A percentile compares a stretch with the other conserved stretches of the same genome.
Evolutionary conservation across 30 jellyfish, hydroid and myxozoan genomes (phyloP).

Genomic region (Cassiopea xamachana): DNA sequence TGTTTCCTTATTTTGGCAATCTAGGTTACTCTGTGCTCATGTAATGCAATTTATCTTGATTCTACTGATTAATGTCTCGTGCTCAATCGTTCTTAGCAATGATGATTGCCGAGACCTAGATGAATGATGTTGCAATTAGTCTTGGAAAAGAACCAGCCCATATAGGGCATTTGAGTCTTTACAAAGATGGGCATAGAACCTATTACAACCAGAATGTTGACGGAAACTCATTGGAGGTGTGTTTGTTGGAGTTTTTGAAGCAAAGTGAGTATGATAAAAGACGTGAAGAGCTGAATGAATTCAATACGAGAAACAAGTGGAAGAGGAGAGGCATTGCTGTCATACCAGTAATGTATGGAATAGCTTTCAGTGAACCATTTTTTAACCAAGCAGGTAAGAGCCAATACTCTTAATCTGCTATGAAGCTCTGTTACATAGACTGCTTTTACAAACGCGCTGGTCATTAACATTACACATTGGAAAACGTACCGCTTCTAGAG

Average conservation of each 20-base stretch:
- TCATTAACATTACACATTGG: background rate
- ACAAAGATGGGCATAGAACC: constrained; percentile 13
- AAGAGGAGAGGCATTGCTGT: constrained; percentile 45
- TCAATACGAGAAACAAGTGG: constrained; percentile 35
- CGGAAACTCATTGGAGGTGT: constrained; percentile 1
- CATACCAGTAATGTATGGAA: constrained; percentile 32
- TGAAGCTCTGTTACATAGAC: too few relatives aligned
- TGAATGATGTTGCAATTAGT: constrained; percentile 28
- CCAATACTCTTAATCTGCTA: too few relatives aligned
- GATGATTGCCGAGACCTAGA: constrained; percentile 40
- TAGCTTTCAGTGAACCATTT: background rate
- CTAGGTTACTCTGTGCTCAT: too few relatives aligned
- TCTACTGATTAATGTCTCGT: background rate
- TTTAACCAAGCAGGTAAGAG: constrained; percentile 54
- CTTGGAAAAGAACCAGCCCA: constrained; percentile 51
- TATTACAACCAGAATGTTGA: constrained; percentile 31
- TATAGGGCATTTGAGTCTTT: constrained; percentile 8
- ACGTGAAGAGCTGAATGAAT: constrained; percentile 23
- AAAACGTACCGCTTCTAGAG: background rate
- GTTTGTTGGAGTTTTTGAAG: constrained; percentile 40
- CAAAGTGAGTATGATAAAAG: constrained; percentile 13
- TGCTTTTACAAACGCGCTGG: background rate
- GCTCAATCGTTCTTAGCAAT: background rate
- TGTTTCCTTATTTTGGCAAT: too few relatives aligned
- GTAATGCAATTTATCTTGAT: too few relatives aligned